These are phyloP conservation scores for Noctua janthe DNA, from an alignment of 2,888 invertebrate genomes.

Conservation along the genomic window DNA sequence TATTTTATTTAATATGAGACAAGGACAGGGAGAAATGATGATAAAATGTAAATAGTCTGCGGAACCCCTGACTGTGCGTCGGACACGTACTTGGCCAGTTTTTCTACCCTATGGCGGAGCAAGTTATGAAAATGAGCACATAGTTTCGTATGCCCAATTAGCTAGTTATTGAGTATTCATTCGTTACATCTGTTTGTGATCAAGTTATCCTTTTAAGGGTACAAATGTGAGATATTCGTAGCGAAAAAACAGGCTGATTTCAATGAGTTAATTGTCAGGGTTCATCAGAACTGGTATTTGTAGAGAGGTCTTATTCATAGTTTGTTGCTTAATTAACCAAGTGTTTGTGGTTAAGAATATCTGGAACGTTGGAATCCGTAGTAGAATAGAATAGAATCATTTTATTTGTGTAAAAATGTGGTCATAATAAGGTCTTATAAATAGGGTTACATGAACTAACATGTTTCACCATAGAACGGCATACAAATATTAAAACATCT, in stretches of 20 bases:
- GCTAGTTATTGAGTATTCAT: slow-evolving; percentile 39
- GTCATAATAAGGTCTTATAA: too few relatives aligned
- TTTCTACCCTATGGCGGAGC: not conserved
- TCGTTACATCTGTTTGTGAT: slow-evolving; percentile 36
- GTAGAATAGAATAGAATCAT: not conserved
- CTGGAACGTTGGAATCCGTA: not conserved
- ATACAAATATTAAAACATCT: too few relatives aligned
- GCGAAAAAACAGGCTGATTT: slow-evolving; percentile 28
- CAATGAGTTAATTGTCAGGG: slow-evolving; percentile 26
- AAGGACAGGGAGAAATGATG: not conserved
- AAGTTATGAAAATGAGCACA: slow-evolving; percentile 45
- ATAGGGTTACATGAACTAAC: too few relatives aligned
- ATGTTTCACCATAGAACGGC: too few relatives aligned
- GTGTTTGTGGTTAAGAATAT: not conserved
- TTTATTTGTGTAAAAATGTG: too few relatives aligned
- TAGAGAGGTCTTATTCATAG: not conserved
- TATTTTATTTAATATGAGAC: not conserved
- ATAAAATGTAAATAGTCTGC: not conserved
- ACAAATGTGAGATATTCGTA: slow-evolving; percentile 31
- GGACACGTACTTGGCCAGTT: not conserved
- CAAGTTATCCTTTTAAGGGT: slow-evolving; percentile 35
- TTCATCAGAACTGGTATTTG: not conserved
- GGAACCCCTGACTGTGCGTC: not conserved
- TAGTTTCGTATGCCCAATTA: slow-evolving; percentile 43
- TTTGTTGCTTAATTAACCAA: slow-evolving; percentile 14